Evolutionary conservation across 1,140 invertebrate genomes (phyloP).

Genomic region (Chrysomallon squamiferum): DNA sequence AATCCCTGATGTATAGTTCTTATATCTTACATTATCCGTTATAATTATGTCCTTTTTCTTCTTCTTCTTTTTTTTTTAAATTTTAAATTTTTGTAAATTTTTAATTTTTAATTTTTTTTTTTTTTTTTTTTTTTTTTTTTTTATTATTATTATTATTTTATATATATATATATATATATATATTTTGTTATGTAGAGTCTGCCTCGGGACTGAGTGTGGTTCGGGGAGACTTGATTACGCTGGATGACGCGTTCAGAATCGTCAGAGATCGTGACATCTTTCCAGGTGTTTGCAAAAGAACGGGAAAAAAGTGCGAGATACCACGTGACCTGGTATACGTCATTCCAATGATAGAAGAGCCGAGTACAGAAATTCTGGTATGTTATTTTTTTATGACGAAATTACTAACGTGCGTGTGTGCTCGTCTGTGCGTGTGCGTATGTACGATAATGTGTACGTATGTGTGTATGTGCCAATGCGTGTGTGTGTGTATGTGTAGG

Average conservation of each 20-base stretch:
- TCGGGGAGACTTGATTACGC: conserved; percentile 33
- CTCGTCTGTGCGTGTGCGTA: background rate
- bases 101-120: too few relatives aligned
- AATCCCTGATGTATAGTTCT: too few relatives aligned
- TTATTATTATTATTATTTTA: too few relatives aligned
- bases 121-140: too few relatives aligned
- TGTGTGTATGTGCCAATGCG: background rate
- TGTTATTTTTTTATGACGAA: background rate
- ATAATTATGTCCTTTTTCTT: too few relatives aligned
- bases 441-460: background rate
- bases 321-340: conserved; percentile 38
- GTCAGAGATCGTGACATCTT: conserved; percentile 30
- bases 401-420: background rate
- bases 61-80: too few relatives aligned
- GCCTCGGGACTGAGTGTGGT: conserved; percentile 19
- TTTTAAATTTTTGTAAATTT: too few relatives aligned
- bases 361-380: conserved; percentile 38
- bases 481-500: too few relatives aligned
- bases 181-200: too few relatives aligned
- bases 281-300: conserved; percentile 26
- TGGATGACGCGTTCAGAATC: conserved; percentile 29
- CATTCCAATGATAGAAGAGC: conserved; percentile 32
- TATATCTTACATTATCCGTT: too few relatives aligned
- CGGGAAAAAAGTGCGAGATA: conserved; percentile 28
- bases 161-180: too few relatives aligned